A percentile compares a stretch with the other conserved stretches of the same genome.
phyloP scores from a whole-genome alignment of 1,140 invertebrate species.

The Papilio xuthus region DNA sequence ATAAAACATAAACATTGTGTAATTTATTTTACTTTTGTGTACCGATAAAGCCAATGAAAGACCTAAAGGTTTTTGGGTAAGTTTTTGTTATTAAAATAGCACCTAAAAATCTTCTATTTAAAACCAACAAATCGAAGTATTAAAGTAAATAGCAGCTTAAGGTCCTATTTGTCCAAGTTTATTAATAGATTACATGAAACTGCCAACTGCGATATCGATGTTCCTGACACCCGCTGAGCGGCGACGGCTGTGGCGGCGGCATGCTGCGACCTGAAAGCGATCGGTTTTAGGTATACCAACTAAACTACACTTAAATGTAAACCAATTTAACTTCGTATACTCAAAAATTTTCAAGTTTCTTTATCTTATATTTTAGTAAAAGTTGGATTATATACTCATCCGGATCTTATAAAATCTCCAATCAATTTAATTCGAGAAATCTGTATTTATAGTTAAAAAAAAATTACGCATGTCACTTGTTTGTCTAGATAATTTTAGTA shows the following conservation, averaged over 20 bases:
- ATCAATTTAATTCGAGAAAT: too few relatives aligned
- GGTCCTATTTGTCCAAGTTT: neutral
- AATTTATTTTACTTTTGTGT: neutral
- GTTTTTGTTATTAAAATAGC: neutral
- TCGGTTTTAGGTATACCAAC: neutral
- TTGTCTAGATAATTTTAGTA: neutral
- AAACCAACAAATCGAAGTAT: neutral
- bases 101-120: too few relatives aligned
- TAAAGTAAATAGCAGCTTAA: neutral
- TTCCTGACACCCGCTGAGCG: neutral
- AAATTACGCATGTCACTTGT: neutral
- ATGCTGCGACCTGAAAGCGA: neutral
- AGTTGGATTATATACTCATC: too few relatives aligned
- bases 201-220: conserved; percentile 6
- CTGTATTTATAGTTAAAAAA: neutral
- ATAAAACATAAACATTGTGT: neutral
- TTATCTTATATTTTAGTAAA: neutral
- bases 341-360: neutral
- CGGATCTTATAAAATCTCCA: too few relatives aligned
- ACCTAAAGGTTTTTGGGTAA: neutral
- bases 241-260: neutral
- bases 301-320: neutral
- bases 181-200: neutral
- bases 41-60: too few relatives aligned
- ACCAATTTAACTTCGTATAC: neutral